Evolutionary conservation across 2,888 invertebrate species (phyloP).

Genomic region (Podotricha telesiphe): DNA sequence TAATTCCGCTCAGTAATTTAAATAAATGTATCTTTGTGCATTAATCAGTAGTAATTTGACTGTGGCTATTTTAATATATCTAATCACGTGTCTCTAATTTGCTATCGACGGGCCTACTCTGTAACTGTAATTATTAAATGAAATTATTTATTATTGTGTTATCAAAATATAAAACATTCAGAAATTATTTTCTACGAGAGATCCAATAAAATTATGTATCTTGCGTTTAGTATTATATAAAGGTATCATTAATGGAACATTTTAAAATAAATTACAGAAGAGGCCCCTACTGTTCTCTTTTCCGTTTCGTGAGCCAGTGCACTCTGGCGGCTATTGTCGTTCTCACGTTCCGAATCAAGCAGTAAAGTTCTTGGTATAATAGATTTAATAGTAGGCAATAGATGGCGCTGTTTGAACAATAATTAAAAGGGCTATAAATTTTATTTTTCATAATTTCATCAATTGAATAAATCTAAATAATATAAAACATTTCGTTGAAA

Average conservation of each 20-base stretch:
- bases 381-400: slow-evolving; percentile 25
- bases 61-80: slow-evolving; percentile 16
- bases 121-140: slow-evolving; percentile 16
- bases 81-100: slow-evolving; percentile 21
- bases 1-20: neutral
- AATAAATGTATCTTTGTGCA: neutral
- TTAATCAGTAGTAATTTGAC: slow-evolving; percentile 15
- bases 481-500: no score
- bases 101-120: slow-evolving; percentile 25
- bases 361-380: slow-evolving; percentile 21
- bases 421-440: neutral
- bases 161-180: neutral
- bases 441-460: no score
- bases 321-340: slow-evolving; percentile 35
- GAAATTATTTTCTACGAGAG: neutral
- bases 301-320: slow-evolving; percentile 16
- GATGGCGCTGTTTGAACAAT: neutral
- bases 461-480: no score
- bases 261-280: slow-evolving; percentile 26
- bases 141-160: neutral
- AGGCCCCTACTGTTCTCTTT: slow-evolving; percentile 22
- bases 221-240: neutral
- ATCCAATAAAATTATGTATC: neutral
- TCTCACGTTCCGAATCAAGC: slow-evolving; percentile 47
- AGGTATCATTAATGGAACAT: neutral